A percentile compares a stretch with the other conserved stretches of the same genome.
Conservation (phyloP, 2,888 invertebrate genomes). For the Neoitamus cyanurus region DNA sequence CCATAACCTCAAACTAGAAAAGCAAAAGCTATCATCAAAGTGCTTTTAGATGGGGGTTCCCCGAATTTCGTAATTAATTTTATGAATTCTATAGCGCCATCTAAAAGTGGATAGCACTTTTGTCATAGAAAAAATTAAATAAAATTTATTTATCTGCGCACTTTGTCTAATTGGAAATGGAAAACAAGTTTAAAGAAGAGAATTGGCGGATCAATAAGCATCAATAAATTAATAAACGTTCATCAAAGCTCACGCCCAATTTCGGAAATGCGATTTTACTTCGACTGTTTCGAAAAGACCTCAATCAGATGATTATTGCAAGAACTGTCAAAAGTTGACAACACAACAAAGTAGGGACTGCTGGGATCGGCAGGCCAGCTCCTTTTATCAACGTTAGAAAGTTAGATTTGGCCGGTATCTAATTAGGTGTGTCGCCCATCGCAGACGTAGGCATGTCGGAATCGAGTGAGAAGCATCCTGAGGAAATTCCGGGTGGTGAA, state of each 20-base stretch:
- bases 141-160: no score
- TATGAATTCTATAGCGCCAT: no score
- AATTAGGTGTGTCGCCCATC: background rate
- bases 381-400: background rate
- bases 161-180: no score
- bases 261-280: background rate
- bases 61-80: no score
- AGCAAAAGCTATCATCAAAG: no score
- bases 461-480: slow-evolving; percentile 55
- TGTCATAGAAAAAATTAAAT: no score
- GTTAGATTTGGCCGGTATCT: background rate
- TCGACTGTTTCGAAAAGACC: background rate
- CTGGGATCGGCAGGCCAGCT: slow-evolving; percentile 24
- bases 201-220: background rate
- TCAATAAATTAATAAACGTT: background rate
- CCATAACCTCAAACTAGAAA: no score
- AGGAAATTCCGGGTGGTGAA: slow-evolving; percentile 57
- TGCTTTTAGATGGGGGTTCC: no score
- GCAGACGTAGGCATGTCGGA: slow-evolving; percentile 56
- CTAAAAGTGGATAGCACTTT: no score
- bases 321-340: slow-evolving; percentile 56
- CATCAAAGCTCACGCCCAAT: background rate
- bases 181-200: background rate
- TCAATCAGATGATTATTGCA: background rate
- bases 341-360: slow-evolving; percentile 55